Percentiles rank a stretch among this genome's conserved stretches.
These are phyloP conservation scores for Artibeus jamaicensis DNA, from an alignment of 2,797 vertebrate genomes.

Conservation along the genomic window DNA sequence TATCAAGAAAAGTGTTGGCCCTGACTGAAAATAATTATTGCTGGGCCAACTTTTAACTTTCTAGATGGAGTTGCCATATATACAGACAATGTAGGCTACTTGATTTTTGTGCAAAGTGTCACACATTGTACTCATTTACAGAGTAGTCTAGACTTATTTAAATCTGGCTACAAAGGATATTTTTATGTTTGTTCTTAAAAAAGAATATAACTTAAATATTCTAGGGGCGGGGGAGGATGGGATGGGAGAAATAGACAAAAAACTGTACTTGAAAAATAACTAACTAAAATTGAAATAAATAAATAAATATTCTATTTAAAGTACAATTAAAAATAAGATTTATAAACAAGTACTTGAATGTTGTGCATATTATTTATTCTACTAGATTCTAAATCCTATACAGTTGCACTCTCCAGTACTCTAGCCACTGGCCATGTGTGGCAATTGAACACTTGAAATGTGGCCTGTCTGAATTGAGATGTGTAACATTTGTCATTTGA, in stretches of 20 bases:
- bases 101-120: neutral
- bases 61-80: neutral
- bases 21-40: neutral
- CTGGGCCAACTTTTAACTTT: neutral
- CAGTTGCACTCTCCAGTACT: neutral
- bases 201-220: neutral
- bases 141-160: neutral
- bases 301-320: neutral
- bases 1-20: neutral
- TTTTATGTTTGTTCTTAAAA: neutral
- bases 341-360: neutral
- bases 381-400: neutral
- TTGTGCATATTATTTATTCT: neutral
- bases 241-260: too few relatives aligned
- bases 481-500: neutral
- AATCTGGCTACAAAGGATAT: neutral
- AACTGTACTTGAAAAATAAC: too few relatives aligned
- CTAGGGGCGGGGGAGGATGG: too few relatives aligned
- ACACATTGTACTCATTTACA: neutral
- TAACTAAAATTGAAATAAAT: too few relatives aligned
- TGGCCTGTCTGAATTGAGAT: neutral
- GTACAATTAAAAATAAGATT: neutral
- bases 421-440: neutral
- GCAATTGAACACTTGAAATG: neutral
- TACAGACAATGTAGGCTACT: neutral